Conservation (phyloP, 2,797 vertebrate species). For the Bufotes viridis region DNA sequence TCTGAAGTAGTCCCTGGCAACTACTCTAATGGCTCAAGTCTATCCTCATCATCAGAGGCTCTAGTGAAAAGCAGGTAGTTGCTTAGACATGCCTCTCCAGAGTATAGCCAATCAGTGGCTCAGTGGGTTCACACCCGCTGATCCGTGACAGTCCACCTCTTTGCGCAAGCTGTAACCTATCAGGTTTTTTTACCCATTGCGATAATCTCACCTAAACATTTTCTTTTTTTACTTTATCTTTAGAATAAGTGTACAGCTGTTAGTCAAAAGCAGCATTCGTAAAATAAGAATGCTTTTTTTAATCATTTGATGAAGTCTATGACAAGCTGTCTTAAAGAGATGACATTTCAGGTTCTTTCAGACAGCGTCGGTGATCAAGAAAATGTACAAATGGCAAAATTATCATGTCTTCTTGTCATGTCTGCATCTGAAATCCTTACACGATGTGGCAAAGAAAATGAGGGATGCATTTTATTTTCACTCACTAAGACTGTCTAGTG, state of each 20-base stretch:
- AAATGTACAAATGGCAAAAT: conserved; percentile 20
- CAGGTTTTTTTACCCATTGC: neutral
- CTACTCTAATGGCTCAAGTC: too few relatives aligned
- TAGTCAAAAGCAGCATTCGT: neutral
- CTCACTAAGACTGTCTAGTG: neutral
- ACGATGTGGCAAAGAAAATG: conserved; percentile 2
- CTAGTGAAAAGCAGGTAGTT: too few relatives aligned
- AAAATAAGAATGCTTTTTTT: neutral
- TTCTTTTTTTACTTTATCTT: neutral
- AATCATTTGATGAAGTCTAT: conserved; percentile 19
- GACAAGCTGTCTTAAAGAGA: conserved; percentile 38
- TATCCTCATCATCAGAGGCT: too few relatives aligned
- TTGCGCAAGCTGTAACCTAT: neutral
- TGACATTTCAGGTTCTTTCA: conserved; percentile 12
- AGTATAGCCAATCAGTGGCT: too few relatives aligned
- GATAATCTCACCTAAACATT: neutral
- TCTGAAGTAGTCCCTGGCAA: too few relatives aligned
- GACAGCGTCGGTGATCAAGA: conserved; percentile 19
- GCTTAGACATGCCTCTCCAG: too few relatives aligned
- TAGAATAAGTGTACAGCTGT: neutral
- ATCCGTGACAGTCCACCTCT: too few relatives aligned
- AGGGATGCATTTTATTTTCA: conserved; percentile 21
- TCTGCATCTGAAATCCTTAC: conserved; percentile 21
- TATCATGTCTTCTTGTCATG: conserved; percentile 47
- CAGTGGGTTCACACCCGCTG: too few relatives aligned